Evolutionary conservation across 2,113 vertebrate species (phyloP).

Genomic region (Oxyura jamaicensis): DNA sequence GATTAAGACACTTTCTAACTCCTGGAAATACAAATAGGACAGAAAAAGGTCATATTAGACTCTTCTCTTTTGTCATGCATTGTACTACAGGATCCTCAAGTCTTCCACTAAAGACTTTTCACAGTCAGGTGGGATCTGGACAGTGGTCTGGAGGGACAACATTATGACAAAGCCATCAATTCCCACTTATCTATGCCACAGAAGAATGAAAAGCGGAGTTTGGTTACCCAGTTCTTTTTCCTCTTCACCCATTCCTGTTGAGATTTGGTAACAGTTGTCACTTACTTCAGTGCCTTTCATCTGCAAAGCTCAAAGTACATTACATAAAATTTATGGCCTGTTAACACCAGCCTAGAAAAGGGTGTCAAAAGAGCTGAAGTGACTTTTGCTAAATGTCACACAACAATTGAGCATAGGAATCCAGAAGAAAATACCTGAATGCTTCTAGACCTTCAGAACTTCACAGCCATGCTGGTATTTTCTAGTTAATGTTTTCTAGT

Average conservation of each 20-base stretch:
- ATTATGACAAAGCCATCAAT: not conserved
- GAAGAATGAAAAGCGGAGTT: not conserved
- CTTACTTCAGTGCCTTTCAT: not conserved
- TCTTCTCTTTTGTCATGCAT: not conserved
- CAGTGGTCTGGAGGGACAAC: not conserved
- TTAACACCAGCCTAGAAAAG: not conserved
- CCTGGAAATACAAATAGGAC: not conserved
- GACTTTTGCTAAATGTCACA: not conserved
- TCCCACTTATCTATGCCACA: not conserved
- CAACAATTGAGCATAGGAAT: not conserved
- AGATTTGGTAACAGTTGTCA: not conserved
- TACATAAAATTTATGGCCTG: not conserved
- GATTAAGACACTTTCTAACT: not conserved
- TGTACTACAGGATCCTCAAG: not conserved
- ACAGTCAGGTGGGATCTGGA: not conserved
- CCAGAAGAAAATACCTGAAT: not conserved
- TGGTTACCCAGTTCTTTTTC: rapidly evolving
- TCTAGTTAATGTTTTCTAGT: not conserved
- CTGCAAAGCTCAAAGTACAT: not conserved
- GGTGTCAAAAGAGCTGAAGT: not conserved
- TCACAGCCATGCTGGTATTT: not conserved
- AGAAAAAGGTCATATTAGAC: not conserved
- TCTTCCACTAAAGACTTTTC: not conserved
- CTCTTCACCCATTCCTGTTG: not conserved
- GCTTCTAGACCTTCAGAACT: not conserved